Evolutionary conservation across 2,888 invertebrate species (phyloP).

Genomic region (Heptascelio sp.): DNA sequence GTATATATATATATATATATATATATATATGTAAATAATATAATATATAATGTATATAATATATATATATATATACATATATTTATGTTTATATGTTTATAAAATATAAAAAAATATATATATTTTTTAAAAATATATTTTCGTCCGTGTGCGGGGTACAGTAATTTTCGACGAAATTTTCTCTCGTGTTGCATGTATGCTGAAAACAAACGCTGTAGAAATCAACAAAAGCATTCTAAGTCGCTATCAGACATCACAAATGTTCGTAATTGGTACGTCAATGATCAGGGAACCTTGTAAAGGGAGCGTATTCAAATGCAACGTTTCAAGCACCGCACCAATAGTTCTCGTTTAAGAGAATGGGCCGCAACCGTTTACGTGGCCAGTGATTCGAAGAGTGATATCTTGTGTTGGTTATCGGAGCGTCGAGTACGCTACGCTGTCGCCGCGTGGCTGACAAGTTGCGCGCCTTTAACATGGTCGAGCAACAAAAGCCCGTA

Average conservation of each 20-base stretch:
- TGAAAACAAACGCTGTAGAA: slow-evolving; percentile 27
- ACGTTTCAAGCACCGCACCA: slow-evolving; percentile 43
- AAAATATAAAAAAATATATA: too few relatives aligned
- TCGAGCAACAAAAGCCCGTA: slow-evolving; percentile 15
- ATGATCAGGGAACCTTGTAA: slow-evolving; percentile 50
- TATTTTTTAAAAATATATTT: too few relatives aligned
- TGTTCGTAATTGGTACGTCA: slow-evolving; percentile 54
- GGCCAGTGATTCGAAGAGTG: slow-evolving; percentile 63
- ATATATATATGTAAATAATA: too few relatives aligned
- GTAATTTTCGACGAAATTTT: too few relatives aligned
- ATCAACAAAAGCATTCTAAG: slow-evolving; percentile 18
- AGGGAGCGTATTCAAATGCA: slow-evolving; percentile 56
- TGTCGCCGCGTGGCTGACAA: not conserved
- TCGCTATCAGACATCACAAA: slow-evolving; percentile 29
- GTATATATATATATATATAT: too few relatives aligned
- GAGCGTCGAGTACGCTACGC: slow-evolving; percentile 40
- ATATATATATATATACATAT: too few relatives aligned
- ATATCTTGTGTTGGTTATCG: slow-evolving; percentile 59
- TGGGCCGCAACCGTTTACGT: slow-evolving; percentile 58
- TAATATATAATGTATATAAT: too few relatives aligned
- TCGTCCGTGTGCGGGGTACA: too few relatives aligned
- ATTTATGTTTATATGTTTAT: too few relatives aligned
- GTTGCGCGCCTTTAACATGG: slow-evolving; percentile 9
- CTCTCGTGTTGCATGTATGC: too few relatives aligned
- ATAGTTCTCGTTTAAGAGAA: slow-evolving; percentile 58